phyloP scores from a whole-genome alignment of 2,888 invertebrate genomes.

The Phlogophora meticulosa region DNA sequence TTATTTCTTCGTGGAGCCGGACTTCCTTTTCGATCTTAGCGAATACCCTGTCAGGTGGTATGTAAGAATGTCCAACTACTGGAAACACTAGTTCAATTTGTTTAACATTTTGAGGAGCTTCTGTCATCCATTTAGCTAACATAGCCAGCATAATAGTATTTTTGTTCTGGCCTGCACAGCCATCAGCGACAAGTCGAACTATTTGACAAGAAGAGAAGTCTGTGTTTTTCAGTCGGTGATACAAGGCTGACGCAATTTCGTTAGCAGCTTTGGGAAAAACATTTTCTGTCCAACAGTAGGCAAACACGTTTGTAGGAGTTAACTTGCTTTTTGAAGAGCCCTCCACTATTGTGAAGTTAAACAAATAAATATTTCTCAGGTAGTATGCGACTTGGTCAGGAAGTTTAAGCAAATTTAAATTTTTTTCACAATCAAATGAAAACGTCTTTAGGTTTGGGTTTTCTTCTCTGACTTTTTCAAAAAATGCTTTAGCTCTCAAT shows the following conservation, averaged over 20 bases:
- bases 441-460: slow-evolving; percentile 13
- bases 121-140: slow-evolving; percentile 21
- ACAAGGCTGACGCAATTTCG: slow-evolving; percentile 14
- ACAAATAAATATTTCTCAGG: background rate
- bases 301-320: too few relatives aligned
- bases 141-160: slow-evolving; percentile 24
- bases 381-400: too few relatives aligned
- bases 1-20: too few relatives aligned
- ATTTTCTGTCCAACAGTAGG: too few relatives aligned
- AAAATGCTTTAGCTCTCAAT: slow-evolving; percentile 26
- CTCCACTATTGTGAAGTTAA: too few relatives aligned
- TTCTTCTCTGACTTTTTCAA: slow-evolving; percentile 19
- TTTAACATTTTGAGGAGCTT: slow-evolving; percentile 26
- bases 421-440: slow-evolving; percentile 34
- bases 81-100: slow-evolving; percentile 23
- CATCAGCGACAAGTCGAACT: too few relatives aligned
- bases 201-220: slow-evolving; percentile 18
- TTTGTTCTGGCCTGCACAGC: slow-evolving; percentile 27
- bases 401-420: slow-evolving; percentile 19
- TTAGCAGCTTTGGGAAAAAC: too few relatives aligned
- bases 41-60: too few relatives aligned
- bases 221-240: slow-evolving; percentile 17
- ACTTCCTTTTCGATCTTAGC: too few relatives aligned
- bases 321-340: too few relatives aligned
- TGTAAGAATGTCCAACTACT: slow-evolving; percentile 23